Conservation (phyloP, 2,113 vertebrate species). For the Hippocampus abdominalis region DNA sequence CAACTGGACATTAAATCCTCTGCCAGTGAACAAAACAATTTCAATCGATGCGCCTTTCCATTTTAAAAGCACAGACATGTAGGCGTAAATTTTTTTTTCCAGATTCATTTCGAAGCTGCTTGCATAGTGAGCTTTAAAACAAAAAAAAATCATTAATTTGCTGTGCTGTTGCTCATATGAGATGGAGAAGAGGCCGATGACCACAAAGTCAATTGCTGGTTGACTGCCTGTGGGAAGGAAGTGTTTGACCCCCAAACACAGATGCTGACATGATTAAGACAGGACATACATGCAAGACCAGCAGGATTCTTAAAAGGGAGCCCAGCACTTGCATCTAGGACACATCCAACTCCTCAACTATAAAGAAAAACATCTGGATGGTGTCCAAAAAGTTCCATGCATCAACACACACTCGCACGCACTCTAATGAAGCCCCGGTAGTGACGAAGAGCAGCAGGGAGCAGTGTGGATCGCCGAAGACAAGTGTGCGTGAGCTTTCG, state of each 20-base stretch:
- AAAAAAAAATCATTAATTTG: not conserved
- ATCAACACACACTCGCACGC: constrained; percentile 52
- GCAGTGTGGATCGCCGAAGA: constrained; percentile 65
- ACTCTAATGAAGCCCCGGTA: constrained; percentile 98
- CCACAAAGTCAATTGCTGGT: not conserved
- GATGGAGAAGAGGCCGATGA: not conserved
- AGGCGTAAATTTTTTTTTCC: too few relatives aligned
- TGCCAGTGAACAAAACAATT: not conserved
- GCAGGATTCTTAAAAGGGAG: constrained; percentile 25
- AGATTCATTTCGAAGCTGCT: not conserved
- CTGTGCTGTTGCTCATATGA: not conserved
- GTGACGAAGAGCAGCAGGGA: constrained; percentile 84
- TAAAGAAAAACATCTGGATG: constrained; percentile 69
- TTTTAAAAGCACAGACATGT: too few relatives aligned
- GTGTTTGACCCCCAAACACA: not conserved
- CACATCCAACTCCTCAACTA: constrained; percentile 58
- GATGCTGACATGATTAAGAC: constrained; percentile 7
- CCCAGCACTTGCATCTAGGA: constrained; percentile 59
- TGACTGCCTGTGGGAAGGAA: not conserved
- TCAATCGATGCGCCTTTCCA: not conserved
- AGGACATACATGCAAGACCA: constrained; percentile 8
- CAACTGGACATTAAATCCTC: not conserved
- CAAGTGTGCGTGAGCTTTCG: constrained; percentile 52
- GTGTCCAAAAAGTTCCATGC: constrained; percentile 57
- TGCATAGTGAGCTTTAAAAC: not conserved